Conservation (phyloP, 2,113 vertebrate species). For the Mobula birostris region DNA sequence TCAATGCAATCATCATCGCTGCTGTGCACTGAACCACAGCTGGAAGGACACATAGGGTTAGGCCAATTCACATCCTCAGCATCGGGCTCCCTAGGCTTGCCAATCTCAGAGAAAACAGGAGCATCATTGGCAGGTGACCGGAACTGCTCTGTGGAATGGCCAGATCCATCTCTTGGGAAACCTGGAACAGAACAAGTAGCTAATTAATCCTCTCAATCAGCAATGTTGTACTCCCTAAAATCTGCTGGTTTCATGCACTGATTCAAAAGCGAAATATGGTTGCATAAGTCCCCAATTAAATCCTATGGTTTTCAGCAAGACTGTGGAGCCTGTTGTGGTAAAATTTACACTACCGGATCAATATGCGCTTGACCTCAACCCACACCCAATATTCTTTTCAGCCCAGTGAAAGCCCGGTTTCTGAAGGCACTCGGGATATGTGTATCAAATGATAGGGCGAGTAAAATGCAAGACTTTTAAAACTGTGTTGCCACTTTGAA, state of each 20-base stretch:
- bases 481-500: background rate
- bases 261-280: background rate
- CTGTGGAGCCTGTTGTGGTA: background rate
- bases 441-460: background rate
- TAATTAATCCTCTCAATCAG: background rate
- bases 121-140: background rate
- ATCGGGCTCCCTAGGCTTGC: too few relatives aligned
- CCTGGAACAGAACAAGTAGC: constrained; percentile 12
- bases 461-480: background rate
- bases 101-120: background rate
- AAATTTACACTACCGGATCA: background rate
- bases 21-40: constrained; percentile 77
- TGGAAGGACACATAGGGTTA: constrained; percentile 47
- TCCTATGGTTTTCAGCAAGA: background rate
- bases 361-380: background rate
- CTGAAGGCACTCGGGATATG: background rate
- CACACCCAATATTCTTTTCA: background rate
- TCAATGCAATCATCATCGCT: constrained; percentile 72
- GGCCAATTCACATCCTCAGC: background rate
- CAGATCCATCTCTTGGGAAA: background rate
- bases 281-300: background rate
- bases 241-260: background rate
- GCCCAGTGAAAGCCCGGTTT: background rate
- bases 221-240: background rate
- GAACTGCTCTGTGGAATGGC: background rate